Evolutionary conservation across 2,888 invertebrate genomes (phyloP).

Genomic region (Enchytraeus crypticus): DNA sequence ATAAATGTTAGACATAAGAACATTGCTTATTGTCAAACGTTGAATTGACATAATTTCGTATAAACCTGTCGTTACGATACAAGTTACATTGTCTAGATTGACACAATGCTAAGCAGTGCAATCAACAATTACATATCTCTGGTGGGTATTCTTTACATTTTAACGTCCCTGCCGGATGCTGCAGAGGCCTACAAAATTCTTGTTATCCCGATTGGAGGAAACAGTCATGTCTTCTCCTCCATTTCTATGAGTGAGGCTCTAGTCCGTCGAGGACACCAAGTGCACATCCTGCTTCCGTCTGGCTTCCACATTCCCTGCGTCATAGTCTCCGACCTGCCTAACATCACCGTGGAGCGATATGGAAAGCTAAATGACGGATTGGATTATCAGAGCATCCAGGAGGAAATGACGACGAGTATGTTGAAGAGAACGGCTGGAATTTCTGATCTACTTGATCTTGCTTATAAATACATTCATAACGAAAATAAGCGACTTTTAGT

Average conservation of each 20-base stretch:
- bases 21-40: no score
- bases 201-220: neutral
- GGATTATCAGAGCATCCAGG: neutral
- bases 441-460: neutral
- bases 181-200: no score
- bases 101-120: no score
- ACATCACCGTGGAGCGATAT: neutral
- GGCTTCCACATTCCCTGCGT: neutral
- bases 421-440: neutral
- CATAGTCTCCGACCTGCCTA: neutral
- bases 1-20: no score
- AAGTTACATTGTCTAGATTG: no score
- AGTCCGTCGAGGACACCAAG: neutral
- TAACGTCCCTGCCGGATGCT: no score
- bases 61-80: no score
- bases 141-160: no score
- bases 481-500: neutral
- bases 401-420: neutral
- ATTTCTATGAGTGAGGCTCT: slow-evolving; percentile 3
- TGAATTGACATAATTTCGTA: no score
- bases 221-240: slow-evolving; percentile 1
- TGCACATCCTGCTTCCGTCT: slow-evolving; percentile 1
- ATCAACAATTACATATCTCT: no score
- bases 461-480: neutral
- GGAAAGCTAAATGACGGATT: neutral